phyloP scores from a whole-genome alignment of 1,140 invertebrate species.

The Nixonia krombeini region DNA sequence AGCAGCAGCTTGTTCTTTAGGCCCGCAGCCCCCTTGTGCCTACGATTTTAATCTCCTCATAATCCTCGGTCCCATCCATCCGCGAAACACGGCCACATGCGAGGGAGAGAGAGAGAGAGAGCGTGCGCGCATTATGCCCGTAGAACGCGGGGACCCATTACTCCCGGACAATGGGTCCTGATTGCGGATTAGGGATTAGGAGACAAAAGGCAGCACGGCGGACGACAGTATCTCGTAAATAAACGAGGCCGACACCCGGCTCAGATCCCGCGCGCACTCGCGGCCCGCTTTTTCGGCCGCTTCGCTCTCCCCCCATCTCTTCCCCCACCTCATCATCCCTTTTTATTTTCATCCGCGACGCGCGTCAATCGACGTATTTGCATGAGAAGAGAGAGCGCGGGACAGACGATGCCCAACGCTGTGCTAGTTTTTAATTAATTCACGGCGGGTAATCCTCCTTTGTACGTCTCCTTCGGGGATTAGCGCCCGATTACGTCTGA shows the following conservation, averaged over 20 bases:
- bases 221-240: conserved; percentile 44
- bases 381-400: conserved; percentile 29
- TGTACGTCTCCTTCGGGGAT: conserved; percentile 44
- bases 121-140: conserved; percentile 22
- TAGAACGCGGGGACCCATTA: conserved; percentile 37
- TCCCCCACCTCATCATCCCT: conserved; percentile 11
- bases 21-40: conserved; percentile 5
- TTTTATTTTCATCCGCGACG: conserved; percentile 10
- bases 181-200: conserved; percentile 63
- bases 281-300: conserved; percentile 31
- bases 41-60: conserved; percentile 47
- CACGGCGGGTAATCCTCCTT: conserved; percentile 39
- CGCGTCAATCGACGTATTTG: conserved; percentile 13
- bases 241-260: conserved; percentile 49
- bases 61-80: conserved; percentile 42
- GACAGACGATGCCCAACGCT: conserved; percentile 22
- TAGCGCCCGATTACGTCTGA: conserved; percentile 40
- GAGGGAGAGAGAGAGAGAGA: no score
- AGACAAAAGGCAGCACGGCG: conserved; percentile 52
- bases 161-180: conserved; percentile 56
- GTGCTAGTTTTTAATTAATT: conserved; percentile 52
- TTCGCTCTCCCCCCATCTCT: conserved; percentile 18
- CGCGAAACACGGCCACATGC: conserved; percentile 22
- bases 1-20: conserved; percentile 11
- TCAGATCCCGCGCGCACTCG: conserved; percentile 29